These are phyloP conservation scores for Rhagium mordax DNA, from an alignment of 2,888 invertebrate species.

Conservation along the genomic window DNA sequence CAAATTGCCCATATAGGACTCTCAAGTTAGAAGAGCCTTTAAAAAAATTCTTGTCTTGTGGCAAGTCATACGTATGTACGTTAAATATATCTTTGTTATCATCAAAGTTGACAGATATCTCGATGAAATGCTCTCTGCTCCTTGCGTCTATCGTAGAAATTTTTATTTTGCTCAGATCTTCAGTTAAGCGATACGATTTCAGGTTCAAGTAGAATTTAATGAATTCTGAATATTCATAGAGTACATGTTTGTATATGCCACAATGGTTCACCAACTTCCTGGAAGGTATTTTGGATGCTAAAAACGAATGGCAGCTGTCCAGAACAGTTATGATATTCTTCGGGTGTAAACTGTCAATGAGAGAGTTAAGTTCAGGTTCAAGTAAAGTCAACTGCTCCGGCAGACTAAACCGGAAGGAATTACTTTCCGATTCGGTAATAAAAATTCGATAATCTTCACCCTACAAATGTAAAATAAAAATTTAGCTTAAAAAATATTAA, in stretches of 20 bases:
- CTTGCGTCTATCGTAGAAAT: constrained; percentile 52
- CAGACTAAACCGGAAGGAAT: constrained; percentile 39
- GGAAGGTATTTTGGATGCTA: constrained; percentile 29
- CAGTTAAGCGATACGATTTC: constrained; percentile 50
- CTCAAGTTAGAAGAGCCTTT: constrained; percentile 54
- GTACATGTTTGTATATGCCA: constrained; percentile 51
- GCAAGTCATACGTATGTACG: constrained; percentile 59
- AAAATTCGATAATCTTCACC: constrained; percentile 53
- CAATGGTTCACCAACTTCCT: constrained; percentile 40
- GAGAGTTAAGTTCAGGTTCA: constrained; percentile 39
- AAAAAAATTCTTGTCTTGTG: constrained; percentile 47
- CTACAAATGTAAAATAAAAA: constrained; percentile 38
- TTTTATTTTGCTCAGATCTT: constrained; percentile 55
- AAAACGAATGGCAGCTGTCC: constrained; percentile 44
- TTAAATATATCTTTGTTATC: constrained; percentile 55
- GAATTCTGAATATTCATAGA: constrained; percentile 60
- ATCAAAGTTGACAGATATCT: constrained; percentile 55
- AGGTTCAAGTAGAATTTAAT: constrained; percentile 59
- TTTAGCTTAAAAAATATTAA: no score
- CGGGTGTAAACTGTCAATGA: constrained; percentile 21
- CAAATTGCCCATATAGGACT: constrained; percentile 61
- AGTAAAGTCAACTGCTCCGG: constrained; percentile 16
- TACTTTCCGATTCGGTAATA: constrained; percentile 39
- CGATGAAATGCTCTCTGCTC: constrained; percentile 54
- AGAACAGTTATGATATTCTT: constrained; percentile 50